Evolutionary conservation across 37 sponge, comb jelly and placozoan genomes (phyloP).

Genomic region (Beroe forskalii): DNA sequence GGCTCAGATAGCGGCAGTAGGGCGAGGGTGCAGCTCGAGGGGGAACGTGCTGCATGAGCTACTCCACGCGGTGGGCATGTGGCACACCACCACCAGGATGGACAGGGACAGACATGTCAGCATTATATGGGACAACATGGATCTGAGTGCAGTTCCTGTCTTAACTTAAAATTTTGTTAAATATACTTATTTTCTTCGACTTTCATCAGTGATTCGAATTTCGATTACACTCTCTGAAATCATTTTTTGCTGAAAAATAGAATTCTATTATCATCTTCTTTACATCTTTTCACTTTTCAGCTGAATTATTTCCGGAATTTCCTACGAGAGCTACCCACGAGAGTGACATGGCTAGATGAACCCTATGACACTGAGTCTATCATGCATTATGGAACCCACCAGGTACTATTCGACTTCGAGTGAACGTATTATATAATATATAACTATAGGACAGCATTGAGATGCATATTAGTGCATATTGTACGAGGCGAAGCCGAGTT

Average conservation of each 20-base stretch:
- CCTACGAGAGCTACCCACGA: background rate
- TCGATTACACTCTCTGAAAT: too few species aligned
- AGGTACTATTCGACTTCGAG: slow-evolving; percentile 23
- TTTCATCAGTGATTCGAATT: too few species aligned
- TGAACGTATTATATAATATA: too few species aligned
- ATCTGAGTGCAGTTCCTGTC: background rate
- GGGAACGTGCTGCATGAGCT: slow-evolving; percentile 64
- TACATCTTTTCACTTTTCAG: too few species aligned
- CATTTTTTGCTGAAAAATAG: background rate
- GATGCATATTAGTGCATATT: too few species aligned
- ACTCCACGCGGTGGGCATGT: slow-evolving; percentile 19
- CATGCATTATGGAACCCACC: slow-evolving; percentile 66
- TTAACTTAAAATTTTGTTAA: too few species aligned
- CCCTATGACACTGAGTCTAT: slow-evolving; percentile 64
- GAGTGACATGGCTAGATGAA: slow-evolving; percentile 50
- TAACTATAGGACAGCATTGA: too few species aligned
- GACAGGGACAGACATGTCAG: slow-evolving; percentile 65
- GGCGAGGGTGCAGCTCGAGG: slow-evolving; percentile 11
- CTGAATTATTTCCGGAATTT: slow-evolving; percentile 51
- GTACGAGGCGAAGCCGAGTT: too few species aligned
- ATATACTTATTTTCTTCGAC: too few species aligned
- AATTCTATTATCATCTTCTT: too few species aligned
- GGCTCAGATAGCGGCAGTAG: slow-evolving; percentile 5
- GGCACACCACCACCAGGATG: slow-evolving; percentile 52
- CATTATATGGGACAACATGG: slow-evolving; percentile 65